Percentiles rank a stretch among this genome's conserved stretches.
These are phyloP conservation scores for Lepidonotus clava DNA, from an alignment of 2,888 invertebrate genomes.

Conservation along the genomic window DNA sequence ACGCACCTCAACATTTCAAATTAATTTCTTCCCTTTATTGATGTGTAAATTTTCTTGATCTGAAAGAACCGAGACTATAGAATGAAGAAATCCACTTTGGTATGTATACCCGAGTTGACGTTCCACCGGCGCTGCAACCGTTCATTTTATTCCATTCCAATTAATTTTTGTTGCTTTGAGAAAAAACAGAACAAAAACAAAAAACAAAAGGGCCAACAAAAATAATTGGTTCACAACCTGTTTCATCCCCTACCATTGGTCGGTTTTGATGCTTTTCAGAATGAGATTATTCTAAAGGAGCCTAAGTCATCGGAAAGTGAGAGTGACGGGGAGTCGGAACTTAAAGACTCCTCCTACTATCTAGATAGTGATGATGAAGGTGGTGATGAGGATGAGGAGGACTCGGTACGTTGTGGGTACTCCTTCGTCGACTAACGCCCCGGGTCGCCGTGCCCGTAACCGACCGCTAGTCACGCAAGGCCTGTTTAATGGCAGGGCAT, in stretches of 20 bases:
- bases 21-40: too few relatives aligned
- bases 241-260: constrained; percentile 46
- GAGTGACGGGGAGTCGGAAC: not conserved
- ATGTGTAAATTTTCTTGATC: too few relatives aligned
- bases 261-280: constrained; percentile 48
- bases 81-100: constrained; percentile 21
- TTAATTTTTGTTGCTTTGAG: constrained; percentile 9
- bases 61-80: constrained; percentile 50
- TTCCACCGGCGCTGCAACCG: not conserved
- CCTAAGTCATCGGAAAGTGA: constrained; percentile 32
- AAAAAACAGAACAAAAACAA: not conserved
- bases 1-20: too few relatives aligned
- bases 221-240: not conserved
- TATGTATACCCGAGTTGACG: constrained; percentile 15
- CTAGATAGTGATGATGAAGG: constrained; percentile 48
- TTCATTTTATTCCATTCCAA: not conserved
- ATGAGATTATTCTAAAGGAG: constrained; percentile 45
- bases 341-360: constrained; percentile 24
- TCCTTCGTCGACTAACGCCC: constrained; percentile 43
- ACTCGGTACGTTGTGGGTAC: constrained; percentile 46
- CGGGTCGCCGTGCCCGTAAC: not conserved
- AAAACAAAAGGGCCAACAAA: not conserved
- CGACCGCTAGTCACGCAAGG: not conserved
- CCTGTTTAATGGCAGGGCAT: constrained; percentile 6
- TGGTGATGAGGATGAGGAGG: constrained; percentile 43